phyloP scores from a whole-genome alignment of 2,113 vertebrate species.

The Platichthys stellatus region DNA sequence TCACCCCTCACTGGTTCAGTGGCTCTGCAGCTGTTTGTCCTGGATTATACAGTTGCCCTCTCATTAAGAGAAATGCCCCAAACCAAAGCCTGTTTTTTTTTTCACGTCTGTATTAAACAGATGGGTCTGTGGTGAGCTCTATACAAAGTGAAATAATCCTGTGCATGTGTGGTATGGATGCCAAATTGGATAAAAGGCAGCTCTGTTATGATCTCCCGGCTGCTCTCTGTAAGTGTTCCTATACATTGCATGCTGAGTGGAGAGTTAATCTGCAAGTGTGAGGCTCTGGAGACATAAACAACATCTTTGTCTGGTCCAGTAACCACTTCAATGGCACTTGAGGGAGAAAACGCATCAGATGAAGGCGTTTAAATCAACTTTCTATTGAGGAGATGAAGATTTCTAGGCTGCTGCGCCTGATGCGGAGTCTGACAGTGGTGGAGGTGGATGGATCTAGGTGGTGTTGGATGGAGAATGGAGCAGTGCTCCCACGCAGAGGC shows the following conservation, averaged over 20 bases:
- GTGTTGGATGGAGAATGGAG: not conserved
- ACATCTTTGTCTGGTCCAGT: not conserved
- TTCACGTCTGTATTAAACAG: slow-evolving; percentile 25
- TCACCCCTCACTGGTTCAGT: slow-evolving; percentile 56
- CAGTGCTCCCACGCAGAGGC: not conserved
- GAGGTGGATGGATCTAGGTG: not conserved
- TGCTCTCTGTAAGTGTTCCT: not conserved
- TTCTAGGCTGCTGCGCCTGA: too few species aligned
- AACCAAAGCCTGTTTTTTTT: slow-evolving; percentile 10
- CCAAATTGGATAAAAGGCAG: slow-evolving; percentile 9
- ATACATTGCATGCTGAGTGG: not conserved
- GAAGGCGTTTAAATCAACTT: too few species aligned
- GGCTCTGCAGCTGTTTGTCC: slow-evolving; percentile 67
- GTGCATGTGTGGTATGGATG: not conserved
- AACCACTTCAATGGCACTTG: too few species aligned
- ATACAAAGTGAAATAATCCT: slow-evolving; percentile 16
- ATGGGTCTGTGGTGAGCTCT: slow-evolving; percentile 35
- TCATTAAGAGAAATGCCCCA: slow-evolving; percentile 54
- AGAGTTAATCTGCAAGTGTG: not conserved
- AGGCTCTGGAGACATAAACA: not conserved
- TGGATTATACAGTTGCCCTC: slow-evolving; percentile 52
- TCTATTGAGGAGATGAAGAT: too few species aligned
- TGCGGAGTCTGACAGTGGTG: not conserved
- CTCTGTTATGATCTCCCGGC: not conserved
- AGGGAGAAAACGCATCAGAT: not conserved